These are phyloP conservation scores for Sarcophaga rosellei DNA, from an alignment of 2,888 invertebrate species.

Conservation along the genomic window DNA sequence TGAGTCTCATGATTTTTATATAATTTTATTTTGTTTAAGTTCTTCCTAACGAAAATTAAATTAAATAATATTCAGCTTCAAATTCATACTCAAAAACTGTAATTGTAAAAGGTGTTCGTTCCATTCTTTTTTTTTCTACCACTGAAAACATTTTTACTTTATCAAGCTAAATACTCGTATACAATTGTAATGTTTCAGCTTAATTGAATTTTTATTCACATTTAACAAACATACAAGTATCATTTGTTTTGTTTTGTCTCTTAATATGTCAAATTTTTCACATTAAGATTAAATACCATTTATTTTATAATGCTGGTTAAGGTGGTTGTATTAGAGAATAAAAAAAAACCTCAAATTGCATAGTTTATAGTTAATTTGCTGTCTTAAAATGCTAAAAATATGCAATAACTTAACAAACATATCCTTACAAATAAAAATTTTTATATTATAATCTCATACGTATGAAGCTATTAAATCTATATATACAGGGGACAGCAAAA, in stretches of 20 bases:
- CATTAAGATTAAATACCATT: conserved; percentile 2
- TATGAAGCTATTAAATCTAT: no score
- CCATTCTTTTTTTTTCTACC: not conserved
- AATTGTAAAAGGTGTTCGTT: conserved; percentile 5
- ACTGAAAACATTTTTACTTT: conserved; percentile 25
- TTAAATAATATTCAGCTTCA: conserved; percentile 43
- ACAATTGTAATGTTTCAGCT: conserved; percentile 7
- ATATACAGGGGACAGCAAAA: no score
- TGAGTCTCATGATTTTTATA: conserved; percentile 72
- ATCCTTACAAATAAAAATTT: not conserved
- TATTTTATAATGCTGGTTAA: conserved; percentile 26
- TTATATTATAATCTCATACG: no score
- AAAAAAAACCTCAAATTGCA: not conserved
- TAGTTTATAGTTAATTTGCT: conserved; percentile 13
- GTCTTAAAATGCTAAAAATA: conserved; percentile 58
- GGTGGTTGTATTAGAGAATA: conserved; percentile 1
- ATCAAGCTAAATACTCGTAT: conserved; percentile 36
- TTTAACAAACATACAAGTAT: conserved; percentile 9
- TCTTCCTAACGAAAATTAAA: conserved; percentile 48
- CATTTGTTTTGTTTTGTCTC: not conserved
- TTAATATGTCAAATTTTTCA: not conserved
- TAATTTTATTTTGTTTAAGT: conserved; percentile 61
- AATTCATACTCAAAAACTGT: conserved; percentile 46
- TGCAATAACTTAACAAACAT: conserved; percentile 18
- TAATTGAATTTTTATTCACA: not conserved